These are phyloP conservation scores for Chloropsis hardwickii DNA, from an alignment of 2,113 vertebrate species.

Conservation along the genomic window DNA sequence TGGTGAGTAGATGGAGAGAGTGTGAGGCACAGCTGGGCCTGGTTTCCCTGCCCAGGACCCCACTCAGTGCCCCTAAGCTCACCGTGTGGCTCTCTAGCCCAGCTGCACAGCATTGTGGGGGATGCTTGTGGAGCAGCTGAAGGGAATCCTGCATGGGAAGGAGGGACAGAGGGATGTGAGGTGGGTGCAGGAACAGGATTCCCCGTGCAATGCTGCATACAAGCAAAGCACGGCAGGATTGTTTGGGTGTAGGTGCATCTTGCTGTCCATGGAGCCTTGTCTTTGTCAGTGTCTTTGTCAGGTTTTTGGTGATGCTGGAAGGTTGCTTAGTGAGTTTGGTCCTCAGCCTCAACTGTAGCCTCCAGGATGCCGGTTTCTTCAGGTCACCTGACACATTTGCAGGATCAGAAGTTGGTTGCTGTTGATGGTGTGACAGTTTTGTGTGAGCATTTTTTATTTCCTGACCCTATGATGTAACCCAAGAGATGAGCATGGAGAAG, in stretches of 20 bases:
- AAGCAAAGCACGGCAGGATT: accelerated
- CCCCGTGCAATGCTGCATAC: accelerated
- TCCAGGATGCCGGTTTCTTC: accelerated
- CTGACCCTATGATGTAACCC: accelerated
- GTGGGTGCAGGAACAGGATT: background rate
- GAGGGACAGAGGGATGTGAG: accelerated
- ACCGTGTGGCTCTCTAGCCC: accelerated
- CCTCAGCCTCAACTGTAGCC: background rate
- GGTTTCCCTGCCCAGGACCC: background rate
- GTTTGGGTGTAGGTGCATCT: background rate
- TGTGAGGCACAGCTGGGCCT: background rate
- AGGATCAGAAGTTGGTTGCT: background rate
- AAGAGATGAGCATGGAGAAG: accelerated
- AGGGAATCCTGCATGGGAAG: accelerated
- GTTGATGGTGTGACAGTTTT: accelerated
- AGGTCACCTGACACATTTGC: accelerated
- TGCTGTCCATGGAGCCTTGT: background rate
- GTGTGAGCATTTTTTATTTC: background rate
- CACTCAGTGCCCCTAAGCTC: background rate
- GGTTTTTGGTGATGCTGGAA: background rate
- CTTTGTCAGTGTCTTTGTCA: background rate
- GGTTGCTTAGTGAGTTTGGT: background rate
- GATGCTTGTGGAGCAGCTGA: background rate
- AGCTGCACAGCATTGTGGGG: accelerated
- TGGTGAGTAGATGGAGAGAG: background rate